Conservation (phyloP, 2,888 invertebrate genomes). For the Drosophila nigricruria region DNA sequence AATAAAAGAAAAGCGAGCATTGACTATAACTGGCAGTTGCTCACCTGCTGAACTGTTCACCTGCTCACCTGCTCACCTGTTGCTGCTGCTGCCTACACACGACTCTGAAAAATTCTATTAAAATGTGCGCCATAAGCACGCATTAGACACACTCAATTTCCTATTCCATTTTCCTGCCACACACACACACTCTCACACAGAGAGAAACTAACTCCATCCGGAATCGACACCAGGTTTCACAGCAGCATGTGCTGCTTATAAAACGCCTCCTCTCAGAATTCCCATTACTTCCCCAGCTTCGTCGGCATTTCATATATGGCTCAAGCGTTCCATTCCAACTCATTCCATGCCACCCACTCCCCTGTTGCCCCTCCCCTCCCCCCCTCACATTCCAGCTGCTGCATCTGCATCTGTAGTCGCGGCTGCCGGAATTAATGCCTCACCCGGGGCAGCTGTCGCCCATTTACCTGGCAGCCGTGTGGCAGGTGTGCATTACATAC, state of each 20-base stretch:
- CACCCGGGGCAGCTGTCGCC: conserved; percentile 56
- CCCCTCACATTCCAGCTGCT: conserved; percentile 15
- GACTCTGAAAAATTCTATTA: conserved; percentile 72
- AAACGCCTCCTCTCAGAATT: conserved; percentile 31
- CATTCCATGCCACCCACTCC: neutral
- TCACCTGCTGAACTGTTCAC: neutral
- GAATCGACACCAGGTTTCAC: conserved; percentile 36
- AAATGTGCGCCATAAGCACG: conserved; percentile 78
- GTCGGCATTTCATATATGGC: conserved; percentile 32
- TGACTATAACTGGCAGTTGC: neutral
- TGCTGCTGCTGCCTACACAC: conserved; percentile 53
- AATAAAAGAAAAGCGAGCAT: conserved; percentile 52
- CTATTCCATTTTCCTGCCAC: conserved; percentile 65
- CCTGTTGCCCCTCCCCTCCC: too few relatives aligned
- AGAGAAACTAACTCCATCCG: conserved; percentile 43
- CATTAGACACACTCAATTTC: conserved; percentile 81
- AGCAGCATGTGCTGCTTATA: conserved; percentile 37
- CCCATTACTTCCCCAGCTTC: conserved; percentile 22
- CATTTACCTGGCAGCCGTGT: conserved; percentile 26
- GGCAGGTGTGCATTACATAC: conserved; percentile 62
- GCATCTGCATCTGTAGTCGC: conserved; percentile 37
- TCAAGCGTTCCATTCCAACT: conserved; percentile 6
- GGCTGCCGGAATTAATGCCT: conserved; percentile 62
- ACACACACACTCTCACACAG: neutral
- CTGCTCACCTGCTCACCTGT: neutral